Percentiles rank a stretch among this genome's conserved stretches.
Evolutionary conservation across 2,888 invertebrate species (phyloP).

Genomic region (Ceramica pisi): DNA sequence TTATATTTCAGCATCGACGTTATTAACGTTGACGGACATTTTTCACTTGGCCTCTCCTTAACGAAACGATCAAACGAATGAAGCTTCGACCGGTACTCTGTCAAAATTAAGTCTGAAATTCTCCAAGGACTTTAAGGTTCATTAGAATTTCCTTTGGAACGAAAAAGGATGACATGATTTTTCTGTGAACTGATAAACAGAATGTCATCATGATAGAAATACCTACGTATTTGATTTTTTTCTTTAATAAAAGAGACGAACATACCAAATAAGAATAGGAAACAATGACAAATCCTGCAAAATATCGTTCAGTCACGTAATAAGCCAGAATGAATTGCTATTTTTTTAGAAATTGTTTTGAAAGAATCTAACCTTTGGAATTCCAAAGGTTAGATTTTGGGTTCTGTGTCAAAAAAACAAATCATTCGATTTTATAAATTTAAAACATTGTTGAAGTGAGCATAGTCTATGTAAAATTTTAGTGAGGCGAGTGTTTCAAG

Average conservation of each 20-base stretch:
- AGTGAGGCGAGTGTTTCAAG: not conserved
- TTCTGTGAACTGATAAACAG: slow-evolving; percentile 75
- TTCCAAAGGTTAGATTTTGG: slow-evolving; percentile 62
- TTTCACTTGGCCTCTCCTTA: slow-evolving; percentile 85
- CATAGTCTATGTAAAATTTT: not conserved
- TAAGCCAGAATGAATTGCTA: slow-evolving; percentile 72
- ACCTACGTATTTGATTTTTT: slow-evolving; percentile 53
- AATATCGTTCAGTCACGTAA: slow-evolving; percentile 79
- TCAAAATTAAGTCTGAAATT: slow-evolving; percentile 76
- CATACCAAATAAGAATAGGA: slow-evolving; percentile 51
- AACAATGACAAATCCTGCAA: slow-evolving; percentile 76
- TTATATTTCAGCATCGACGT: slow-evolving; percentile 87
- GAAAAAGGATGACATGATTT: slow-evolving; percentile 77
- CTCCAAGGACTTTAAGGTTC: slow-evolving; percentile 75
- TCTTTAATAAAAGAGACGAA: slow-evolving; percentile 47
- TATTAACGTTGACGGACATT: slow-evolving; percentile 89
- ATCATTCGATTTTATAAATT: not conserved
- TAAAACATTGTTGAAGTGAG: not conserved
- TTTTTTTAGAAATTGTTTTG: slow-evolving; percentile 67
- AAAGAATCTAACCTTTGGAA: too few relatives aligned
- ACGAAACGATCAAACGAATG: slow-evolving; percentile 87
- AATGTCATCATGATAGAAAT: slow-evolving; percentile 65
- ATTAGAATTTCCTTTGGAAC: slow-evolving; percentile 76
- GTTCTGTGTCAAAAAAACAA: not conserved
- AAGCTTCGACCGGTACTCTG: slow-evolving; percentile 81